Percentiles rank a stretch among this genome's conserved stretches.
phyloP scores from a whole-genome alignment of 2,888 invertebrate species.

The Watsonalla cultraria region DNA sequence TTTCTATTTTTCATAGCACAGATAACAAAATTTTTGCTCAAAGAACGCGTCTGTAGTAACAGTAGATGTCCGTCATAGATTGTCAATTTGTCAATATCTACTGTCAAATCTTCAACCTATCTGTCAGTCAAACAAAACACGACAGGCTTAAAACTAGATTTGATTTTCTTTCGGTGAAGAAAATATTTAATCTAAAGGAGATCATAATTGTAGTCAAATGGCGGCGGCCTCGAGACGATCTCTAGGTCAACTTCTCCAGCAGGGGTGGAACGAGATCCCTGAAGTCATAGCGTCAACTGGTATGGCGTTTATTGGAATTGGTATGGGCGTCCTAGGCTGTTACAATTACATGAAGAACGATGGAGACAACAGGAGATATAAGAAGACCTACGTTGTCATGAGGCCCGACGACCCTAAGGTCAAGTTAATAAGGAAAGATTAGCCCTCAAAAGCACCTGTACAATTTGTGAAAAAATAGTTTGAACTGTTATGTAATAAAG shows the following conservation, averaged over 20 bases:
- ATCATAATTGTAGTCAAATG: conserved; percentile 26
- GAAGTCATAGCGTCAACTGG: conserved; percentile 82
- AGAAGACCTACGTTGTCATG: conserved; percentile 79
- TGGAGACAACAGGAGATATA: conserved; percentile 83
- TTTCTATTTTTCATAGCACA: too few relatives aligned
- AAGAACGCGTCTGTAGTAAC: too few relatives aligned
- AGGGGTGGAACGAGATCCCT: conserved; percentile 83
- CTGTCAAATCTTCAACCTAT: too few relatives aligned
- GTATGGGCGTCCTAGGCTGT: conserved; percentile 62
- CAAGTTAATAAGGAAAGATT: conserved; percentile 76
- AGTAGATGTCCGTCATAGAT: too few relatives aligned
- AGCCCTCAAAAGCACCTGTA: conserved; percentile 15
- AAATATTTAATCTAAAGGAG: too few relatives aligned
- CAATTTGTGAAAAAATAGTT: conserved; percentile 22
- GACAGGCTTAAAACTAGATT: too few relatives aligned
- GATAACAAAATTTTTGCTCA: too few relatives aligned
- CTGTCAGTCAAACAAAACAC: too few relatives aligned
- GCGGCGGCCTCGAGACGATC: conserved; percentile 53
- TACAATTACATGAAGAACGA: conserved; percentile 76
- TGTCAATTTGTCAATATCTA: too few relatives aligned
- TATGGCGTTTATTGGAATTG: conserved; percentile 79
- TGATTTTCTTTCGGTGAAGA: too few relatives aligned
- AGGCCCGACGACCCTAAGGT: conserved; percentile 83
- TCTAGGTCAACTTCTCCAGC: conserved; percentile 55
- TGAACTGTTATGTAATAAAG: conserved; percentile 68